Evolutionary conservation across 2,113 vertebrate genomes (phyloP), one percentile per base, ranked within the genome.

Genomic region (Pandion haliaetus): DNA sequence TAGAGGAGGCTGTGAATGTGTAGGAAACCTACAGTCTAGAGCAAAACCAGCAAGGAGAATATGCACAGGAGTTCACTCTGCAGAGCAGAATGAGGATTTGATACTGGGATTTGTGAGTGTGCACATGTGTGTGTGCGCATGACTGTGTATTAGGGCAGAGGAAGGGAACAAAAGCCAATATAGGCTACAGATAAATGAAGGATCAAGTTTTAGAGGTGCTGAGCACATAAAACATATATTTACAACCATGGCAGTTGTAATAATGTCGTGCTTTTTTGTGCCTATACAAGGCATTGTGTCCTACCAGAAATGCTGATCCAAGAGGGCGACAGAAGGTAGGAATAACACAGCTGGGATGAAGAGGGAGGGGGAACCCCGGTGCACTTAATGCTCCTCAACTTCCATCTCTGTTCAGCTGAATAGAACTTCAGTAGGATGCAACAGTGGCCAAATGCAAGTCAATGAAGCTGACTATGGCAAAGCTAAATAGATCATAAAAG

Each of bases 41-140:
- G 40, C 29, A 81, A 65, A 91, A 47, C 0, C 12, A 71, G 11
- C 13, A 71, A 23, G 45, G 21, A 77, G 17, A 82, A 57, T 31
- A 19, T 24, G 21, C 24, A 65, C 10, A 31, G 44, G 13, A 34
- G 31, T 25, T 58, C 8, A 38, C 14, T 63, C 47, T 61, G 44
- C 29, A 82, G 47, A 84, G 36, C 10, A 87, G 57, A 54, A 36
- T 29, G 18, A 79, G 20, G 24, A 52, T 63, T 36, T 88, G 66
- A 13, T 59, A 16, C 19, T 71, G 24, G n/a, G 12, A 69, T n/a
- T 3, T 3, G 8, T 31, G 31, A 4, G 6, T 17, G n/a, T 4
- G 1, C 4, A 3, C 0, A 4, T 21, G 8, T 42, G 19, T 38
- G 14, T 15, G 9, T 3, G 4, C 11, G 24, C 28, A 18, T 17